A percentile compares a stretch with the other conserved stretches of the same genome.
phyloP scores from a whole-genome alignment of 2,797 vertebrate species.

The Cyprinodon diabolis region DNA sequence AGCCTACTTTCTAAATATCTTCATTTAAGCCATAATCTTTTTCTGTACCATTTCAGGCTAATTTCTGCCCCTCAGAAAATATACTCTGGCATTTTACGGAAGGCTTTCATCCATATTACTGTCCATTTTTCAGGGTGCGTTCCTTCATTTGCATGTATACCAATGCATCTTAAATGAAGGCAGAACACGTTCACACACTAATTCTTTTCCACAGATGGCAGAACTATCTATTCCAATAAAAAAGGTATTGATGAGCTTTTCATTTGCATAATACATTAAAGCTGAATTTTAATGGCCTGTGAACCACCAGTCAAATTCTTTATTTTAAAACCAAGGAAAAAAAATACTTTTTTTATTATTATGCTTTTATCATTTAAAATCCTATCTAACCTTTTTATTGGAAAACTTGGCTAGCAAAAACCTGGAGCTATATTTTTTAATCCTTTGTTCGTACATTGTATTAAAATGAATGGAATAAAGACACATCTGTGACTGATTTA shows the following conservation, averaged over 20 bases:
- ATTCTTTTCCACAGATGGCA: conserved; percentile 10
- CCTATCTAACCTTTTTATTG: conserved; percentile 42
- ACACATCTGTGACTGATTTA: too few species aligned
- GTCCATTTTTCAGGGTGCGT: neutral
- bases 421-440: too few species aligned
- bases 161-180: neutral
- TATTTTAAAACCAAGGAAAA: conserved; percentile 38
- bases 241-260: conserved; percentile 28
- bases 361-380: conserved; percentile 37
- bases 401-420: conserved; percentile 31
- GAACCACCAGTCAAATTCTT: conserved; percentile 44
- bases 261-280: conserved; percentile 54
- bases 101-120: neutral
- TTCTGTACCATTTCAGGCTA: neutral
- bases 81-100: neutral
- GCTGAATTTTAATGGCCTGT: conserved; percentile 42
- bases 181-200: neutral
- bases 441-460: too few species aligned
- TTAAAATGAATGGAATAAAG: too few species aligned
- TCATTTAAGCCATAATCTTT: neutral
- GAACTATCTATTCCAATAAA: conserved; percentile 15
- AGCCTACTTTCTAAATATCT: neutral
- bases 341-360: conserved; percentile 37
- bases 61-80: neutral
- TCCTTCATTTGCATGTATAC: neutral